Conservation (phyloP, 2,797 vertebrate species). For the Brachyalestes nurse region DNA sequence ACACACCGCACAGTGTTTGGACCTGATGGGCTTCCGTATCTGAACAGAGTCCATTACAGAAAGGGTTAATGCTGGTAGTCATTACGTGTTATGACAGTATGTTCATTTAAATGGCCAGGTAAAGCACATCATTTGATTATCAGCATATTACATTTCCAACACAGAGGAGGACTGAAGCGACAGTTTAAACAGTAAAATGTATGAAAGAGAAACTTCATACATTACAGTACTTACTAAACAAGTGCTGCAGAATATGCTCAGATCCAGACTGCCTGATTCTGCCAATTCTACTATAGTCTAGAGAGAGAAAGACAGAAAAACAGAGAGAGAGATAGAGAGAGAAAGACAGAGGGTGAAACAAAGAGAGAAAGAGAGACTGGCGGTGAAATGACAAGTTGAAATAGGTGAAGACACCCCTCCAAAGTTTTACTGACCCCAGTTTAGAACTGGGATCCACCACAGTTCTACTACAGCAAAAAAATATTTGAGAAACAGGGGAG, state of each 20-base stretch:
- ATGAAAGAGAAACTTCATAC: not conserved
- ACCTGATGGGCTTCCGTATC: conserved; percentile 99
- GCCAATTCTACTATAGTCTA: conserved; percentile 99
- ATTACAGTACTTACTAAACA: conserved; percentile 88
- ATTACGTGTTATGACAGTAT: not conserved
- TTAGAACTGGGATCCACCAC: no score
- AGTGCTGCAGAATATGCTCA: conserved; percentile 99
- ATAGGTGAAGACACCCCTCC: conserved; percentile 3
- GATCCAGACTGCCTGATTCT: conserved; percentile 95
- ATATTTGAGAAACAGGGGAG: no score
- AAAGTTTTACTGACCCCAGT: no score
- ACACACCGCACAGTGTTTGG: conserved; percentile 98
- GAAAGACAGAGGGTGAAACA: conserved; percentile 2
- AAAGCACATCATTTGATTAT: conserved; percentile 21
- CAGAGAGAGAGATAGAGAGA: conserved; percentile 8
- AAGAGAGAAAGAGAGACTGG: not conserved
- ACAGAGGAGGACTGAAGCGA: not conserved
- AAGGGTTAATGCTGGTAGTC: conserved; percentile 32
- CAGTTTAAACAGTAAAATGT: not conserved
- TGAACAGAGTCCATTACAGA: conserved; percentile 60
- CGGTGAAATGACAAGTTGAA: no score
- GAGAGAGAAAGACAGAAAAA: conserved; percentile 14
- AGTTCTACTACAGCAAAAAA: no score
- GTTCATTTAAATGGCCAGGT: conserved; percentile 1
- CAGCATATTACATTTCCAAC: not conserved